Evolutionary conservation across 2,113 vertebrate species (phyloP), one percentile per base, ranked within the genome.

Genomic region (Lagopus leucura): DNA sequence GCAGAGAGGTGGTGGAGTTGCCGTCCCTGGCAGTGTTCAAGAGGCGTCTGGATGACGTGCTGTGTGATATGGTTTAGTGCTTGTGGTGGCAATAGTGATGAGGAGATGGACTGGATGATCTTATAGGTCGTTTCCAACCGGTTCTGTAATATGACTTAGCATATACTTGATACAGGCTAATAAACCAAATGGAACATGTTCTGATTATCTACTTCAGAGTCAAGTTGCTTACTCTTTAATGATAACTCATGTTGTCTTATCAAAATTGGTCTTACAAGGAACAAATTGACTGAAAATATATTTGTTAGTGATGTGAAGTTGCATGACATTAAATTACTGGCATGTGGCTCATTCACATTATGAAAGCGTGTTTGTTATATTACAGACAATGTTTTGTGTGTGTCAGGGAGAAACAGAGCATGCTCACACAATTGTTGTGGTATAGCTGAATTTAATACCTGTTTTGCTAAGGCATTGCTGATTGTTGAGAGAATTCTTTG

Each of bases 271-370:
- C 21, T 78, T 74, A 36, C 1, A 40, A 32, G 60, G 25, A 83
- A 27, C 0, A 38, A 28, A 67, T 13, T 3, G 58, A 70, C 43
- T 47, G 57, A 67, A 93, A 95, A 90, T n/a, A 19, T 3, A 8
- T 27, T 64, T 50, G 15, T 34, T 61, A 19, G 36, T 82, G 71
- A 74, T 38, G 11, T 20, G 8, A 58, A 79, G 14, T 42, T 93
- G 67, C 17, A 22, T 30, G n/a, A 70, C 57, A 48, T 92, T 61
- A 72, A 48, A 60, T 13, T 78, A 40, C 15, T 89, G 65, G 25
- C 47, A n/a, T 50, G 50, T 52, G 75, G 22, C 40, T 80, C 12
- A 22, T 0, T 47, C 0, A 0, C 6, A 43, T 10, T 63, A 40
- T 71, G 50, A 54, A 86, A 71, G 4, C 5, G 15, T 4, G 3